These are phyloP conservation scores for Vireo griseus DNA, from an alignment of 2,797 vertebrate genomes.

Conservation along the genomic window DNA sequence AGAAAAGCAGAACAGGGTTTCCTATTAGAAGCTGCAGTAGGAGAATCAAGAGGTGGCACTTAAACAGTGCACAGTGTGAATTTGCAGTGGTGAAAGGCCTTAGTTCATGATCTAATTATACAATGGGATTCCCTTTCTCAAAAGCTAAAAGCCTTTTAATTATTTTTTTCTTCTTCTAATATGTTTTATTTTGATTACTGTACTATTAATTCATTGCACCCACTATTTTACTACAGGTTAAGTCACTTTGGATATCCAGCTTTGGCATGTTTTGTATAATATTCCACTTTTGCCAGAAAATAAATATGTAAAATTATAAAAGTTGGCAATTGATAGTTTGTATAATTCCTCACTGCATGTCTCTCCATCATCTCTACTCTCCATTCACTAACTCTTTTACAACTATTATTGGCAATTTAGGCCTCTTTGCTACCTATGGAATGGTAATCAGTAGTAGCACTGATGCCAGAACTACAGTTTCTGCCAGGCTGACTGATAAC, in stretches of 20 bases:
- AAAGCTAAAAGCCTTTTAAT: conserved; percentile 58
- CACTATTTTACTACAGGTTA: conserved; percentile 41
- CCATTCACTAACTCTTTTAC: not conserved
- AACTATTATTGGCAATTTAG: conserved; percentile 23
- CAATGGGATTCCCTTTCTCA: conserved; percentile 59
- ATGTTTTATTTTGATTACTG: conserved; percentile 44
- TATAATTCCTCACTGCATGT: not conserved
- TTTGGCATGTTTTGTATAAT: conserved; percentile 27
- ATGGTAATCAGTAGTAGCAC: not conserved
- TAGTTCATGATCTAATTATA: conserved; percentile 66
- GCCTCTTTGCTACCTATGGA: not conserved
- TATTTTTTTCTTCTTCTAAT: conserved; percentile 26
- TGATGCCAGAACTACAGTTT: conserved; percentile 12
- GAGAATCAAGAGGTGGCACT: conserved; percentile 61
- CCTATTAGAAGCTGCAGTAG: conserved; percentile 49
- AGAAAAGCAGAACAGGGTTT: conserved; percentile 57
- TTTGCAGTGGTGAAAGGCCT: conserved; percentile 36
- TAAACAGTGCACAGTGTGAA: conserved; percentile 56
- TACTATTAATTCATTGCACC: conserved; percentile 44
- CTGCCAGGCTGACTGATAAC: not conserved
- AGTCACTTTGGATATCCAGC: conserved; percentile 1
- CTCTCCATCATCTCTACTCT: not conserved
- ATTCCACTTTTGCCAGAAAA: conserved; percentile 1
- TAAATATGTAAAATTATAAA: conserved; percentile 4
- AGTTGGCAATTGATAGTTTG: conserved; percentile 1